Evolutionary conservation across 2,888 invertebrate species (phyloP).

Genomic region (Geophilus truncorum): DNA sequence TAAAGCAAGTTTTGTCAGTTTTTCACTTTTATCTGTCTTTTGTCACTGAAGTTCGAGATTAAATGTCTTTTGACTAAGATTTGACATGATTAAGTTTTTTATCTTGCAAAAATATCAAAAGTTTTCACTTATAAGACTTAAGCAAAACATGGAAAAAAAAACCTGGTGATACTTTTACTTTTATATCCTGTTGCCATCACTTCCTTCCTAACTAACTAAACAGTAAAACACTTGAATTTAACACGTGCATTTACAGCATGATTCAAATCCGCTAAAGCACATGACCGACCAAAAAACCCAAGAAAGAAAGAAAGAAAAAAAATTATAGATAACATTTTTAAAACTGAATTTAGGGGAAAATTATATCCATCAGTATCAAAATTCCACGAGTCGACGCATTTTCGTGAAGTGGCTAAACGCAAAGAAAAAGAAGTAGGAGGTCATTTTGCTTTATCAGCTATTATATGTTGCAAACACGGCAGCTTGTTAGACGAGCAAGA

Average conservation of each 20-base stretch:
- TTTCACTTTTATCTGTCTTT: too few species aligned
- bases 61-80: too few species aligned
- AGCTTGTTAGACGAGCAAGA: not conserved
- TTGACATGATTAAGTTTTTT: too few species aligned
- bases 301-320: too few species aligned
- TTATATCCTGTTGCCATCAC: not conserved
- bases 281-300: too few species aligned
- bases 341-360: too few species aligned
- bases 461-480: not conserved
- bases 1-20: too few species aligned
- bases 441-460: not conserved
- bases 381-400: not conserved
- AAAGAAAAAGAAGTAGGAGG: not conserved
- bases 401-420: not conserved
- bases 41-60: too few species aligned
- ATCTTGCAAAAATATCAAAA: too few species aligned
- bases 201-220: not conserved
- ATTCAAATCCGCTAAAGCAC: not conserved
- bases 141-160: not conserved
- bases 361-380: not conserved
- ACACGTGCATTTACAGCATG: not conserved
- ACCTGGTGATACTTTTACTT: not conserved
- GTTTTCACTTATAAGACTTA: too few species aligned
- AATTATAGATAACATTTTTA: too few species aligned
- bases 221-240: not conserved